Conservation (phyloP, 1,140 invertebrate species). For the Drosophila nasuta region DNA sequence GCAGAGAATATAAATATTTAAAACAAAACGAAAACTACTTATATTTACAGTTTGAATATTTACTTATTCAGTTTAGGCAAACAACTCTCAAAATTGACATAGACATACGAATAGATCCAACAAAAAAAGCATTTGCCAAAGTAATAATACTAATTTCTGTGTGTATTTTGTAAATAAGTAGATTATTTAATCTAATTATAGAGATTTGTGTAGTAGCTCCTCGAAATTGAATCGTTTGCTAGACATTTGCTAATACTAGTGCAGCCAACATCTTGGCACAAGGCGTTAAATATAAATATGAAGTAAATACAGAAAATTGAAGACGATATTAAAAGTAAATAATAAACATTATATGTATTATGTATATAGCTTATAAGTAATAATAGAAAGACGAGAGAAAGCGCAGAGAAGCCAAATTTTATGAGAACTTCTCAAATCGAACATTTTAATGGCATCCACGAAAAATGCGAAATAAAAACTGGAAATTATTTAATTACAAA, state of each 20-base stretch:
- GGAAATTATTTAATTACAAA: slow-evolving; percentile 71
- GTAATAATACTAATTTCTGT: slow-evolving; percentile 49
- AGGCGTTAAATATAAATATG: slow-evolving; percentile 49
- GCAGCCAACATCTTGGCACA: slow-evolving; percentile 53
- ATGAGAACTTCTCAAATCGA: slow-evolving; percentile 58
- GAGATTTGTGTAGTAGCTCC: slow-evolving; percentile 62
- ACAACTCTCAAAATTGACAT: slow-evolving; percentile 45
- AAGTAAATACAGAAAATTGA: slow-evolving; percentile 16
- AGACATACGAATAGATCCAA: slow-evolving; percentile 36
- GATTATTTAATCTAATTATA: slow-evolving; percentile 51
- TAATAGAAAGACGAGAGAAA: slow-evolving; percentile 40
- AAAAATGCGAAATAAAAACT: slow-evolving; percentile 62
- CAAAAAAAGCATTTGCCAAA: slow-evolving; percentile 47
- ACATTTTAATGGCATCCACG: slow-evolving; percentile 32
- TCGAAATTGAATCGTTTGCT: slow-evolving; percentile 51
- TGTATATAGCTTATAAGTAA: slow-evolving; percentile 46
- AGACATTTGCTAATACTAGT: slow-evolving; percentile 54
- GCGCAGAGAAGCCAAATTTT: slow-evolving; percentile 53
- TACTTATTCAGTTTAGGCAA: slow-evolving; percentile 74
- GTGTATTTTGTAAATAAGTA: slow-evolving; percentile 75
- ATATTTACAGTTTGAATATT: slow-evolving; percentile 69
- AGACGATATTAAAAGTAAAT: slow-evolving; percentile 14
- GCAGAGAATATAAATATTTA: slow-evolving; percentile 69
- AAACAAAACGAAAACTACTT: slow-evolving; percentile 58
- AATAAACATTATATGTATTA: slow-evolving; percentile 35